phyloP scores from a whole-genome alignment of 2,888 invertebrate genomes.

The Cosmia trapezina region DNA sequence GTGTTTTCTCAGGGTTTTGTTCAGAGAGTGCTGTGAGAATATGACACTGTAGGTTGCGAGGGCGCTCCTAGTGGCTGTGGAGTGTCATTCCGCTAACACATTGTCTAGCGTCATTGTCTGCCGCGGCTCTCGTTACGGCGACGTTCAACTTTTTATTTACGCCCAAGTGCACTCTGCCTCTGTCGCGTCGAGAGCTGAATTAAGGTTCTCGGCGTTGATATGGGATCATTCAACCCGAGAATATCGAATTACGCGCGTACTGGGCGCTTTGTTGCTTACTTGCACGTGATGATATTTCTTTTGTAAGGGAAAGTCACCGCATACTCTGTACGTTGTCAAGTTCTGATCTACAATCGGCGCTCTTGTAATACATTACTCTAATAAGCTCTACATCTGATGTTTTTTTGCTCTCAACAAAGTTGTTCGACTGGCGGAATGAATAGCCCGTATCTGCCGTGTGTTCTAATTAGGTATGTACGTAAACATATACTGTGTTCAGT shows the following conservation, averaged over 20 bases:
- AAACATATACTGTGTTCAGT: slow-evolving; percentile 58
- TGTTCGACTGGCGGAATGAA: slow-evolving; percentile 34
- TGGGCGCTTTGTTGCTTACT: slow-evolving; percentile 88
- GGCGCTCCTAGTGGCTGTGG: slow-evolving; percentile 81
- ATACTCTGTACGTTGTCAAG: slow-evolving; percentile 53
- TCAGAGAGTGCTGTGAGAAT: slow-evolving; percentile 70
- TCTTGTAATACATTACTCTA: slow-evolving; percentile 61
- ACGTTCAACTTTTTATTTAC: slow-evolving; percentile 90
- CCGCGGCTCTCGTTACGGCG: slow-evolving; percentile 84
- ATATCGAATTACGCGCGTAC: slow-evolving; percentile 89
- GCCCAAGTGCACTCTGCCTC: slow-evolving; percentile 88
- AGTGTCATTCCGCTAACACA: slow-evolving; percentile 87
- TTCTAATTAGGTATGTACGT: slow-evolving; percentile 60
- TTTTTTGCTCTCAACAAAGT: slow-evolving; percentile 41
- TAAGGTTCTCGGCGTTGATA: slow-evolving; percentile 89
- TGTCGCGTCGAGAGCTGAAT: slow-evolving; percentile 87
- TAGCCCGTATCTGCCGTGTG: slow-evolving; percentile 54
- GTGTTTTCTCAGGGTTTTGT: slow-evolving; percentile 61
- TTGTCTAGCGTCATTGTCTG: slow-evolving; percentile 88
- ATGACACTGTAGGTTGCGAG: slow-evolving; percentile 74
- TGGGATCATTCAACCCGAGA: slow-evolving; percentile 90
- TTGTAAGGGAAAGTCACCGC: slow-evolving; percentile 68
- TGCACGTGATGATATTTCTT: slow-evolving; percentile 88
- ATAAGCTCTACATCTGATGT: slow-evolving; percentile 32
- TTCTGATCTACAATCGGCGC: slow-evolving; percentile 55